phyloP scores from a whole-genome alignment of 1,140 invertebrate genomes.

The Dolichoris vasculosae region DNA sequence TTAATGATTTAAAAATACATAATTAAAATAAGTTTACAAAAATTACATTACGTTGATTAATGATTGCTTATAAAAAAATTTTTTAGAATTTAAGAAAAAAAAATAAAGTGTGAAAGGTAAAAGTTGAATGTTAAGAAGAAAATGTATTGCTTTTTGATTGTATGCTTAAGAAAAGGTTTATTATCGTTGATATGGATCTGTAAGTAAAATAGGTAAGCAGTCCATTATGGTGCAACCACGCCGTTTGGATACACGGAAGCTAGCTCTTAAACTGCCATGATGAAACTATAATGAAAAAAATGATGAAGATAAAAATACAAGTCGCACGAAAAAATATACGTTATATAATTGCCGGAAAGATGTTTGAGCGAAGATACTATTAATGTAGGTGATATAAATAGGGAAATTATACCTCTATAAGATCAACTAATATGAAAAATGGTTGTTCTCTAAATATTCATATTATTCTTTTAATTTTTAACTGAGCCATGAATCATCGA shows the following conservation, averaged over 20 bases:
- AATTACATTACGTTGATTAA: not conserved
- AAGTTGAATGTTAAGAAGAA: not conserved
- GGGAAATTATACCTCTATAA: conserved; percentile 4
- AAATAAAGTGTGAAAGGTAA: conserved; percentile 31
- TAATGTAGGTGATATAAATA: conserved; percentile 12
- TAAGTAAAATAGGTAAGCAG: conserved; percentile 68
- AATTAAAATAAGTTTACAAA: not conserved
- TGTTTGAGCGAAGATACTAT: conserved; percentile 16
- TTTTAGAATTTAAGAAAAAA: not conserved
- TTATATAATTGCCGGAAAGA: conserved; percentile 23
- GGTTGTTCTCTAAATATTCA: not conserved
- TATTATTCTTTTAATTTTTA: not conserved
- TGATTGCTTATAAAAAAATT: not conserved
- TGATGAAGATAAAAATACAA: conserved; percentile 42
- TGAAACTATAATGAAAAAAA: conserved; percentile 55
- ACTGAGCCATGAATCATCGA: not conserved
- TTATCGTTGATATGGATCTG: conserved; percentile 61
- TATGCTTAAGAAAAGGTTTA: conserved; percentile 47
- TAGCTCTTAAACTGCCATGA: conserved; percentile 72
- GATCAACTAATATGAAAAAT: not conserved
- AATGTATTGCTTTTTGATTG: conserved; percentile 45
- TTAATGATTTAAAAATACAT: not conserved
- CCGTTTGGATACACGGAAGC: conserved; percentile 67
- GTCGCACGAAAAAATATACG: not conserved
- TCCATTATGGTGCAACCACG: conserved; percentile 54